These are phyloP conservation scores for Clarias batrachus DNA, from an alignment of 2,113 vertebrate species.

Conservation along the genomic window DNA sequence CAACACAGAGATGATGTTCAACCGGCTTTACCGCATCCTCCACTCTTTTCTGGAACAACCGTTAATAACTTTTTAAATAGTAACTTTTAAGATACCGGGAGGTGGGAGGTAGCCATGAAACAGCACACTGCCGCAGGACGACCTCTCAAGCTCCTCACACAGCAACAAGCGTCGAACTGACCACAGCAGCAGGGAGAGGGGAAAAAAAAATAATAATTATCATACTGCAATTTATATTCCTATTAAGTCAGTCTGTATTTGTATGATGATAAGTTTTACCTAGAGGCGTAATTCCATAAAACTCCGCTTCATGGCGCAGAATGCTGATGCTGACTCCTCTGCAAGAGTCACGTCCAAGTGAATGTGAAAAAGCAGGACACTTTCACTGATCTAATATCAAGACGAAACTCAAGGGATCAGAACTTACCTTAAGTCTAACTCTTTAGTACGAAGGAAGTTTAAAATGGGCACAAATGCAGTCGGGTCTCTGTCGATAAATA, in stretches of 20 bases:
- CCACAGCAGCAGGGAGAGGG: neutral
- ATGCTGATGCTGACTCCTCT: constrained; percentile 95
- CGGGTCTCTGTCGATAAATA: constrained; percentile 98
- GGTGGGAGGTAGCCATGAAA: constrained; percentile 97
- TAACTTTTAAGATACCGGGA: constrained; percentile 74
- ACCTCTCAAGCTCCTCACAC: constrained; percentile 95
- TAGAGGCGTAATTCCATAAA: constrained; percentile 96
- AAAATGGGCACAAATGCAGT: constrained; percentile 97
- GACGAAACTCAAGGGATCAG: neutral
- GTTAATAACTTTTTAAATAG: neutral
- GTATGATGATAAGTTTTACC: constrained; percentile 69
- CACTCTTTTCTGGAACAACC: neutral
- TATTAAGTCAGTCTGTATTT: neutral
- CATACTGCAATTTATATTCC: neutral
- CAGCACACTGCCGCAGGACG: constrained; percentile 95
- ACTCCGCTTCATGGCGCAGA: constrained; percentile 95
- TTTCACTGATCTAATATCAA: neutral
- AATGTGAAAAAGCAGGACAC: constrained; percentile 21
- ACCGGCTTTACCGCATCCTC: neutral
- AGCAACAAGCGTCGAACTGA: constrained; percentile 88
- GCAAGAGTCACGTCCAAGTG: constrained; percentile 34
- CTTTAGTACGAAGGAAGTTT: constrained; percentile 98
- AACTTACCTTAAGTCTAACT: constrained; percentile 90
- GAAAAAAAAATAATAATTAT: neutral
- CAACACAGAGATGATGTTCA: neutral